Evolutionary conservation across 2,797 vertebrate genomes (phyloP).

Genomic region (Sebastes vulpes): DNA sequence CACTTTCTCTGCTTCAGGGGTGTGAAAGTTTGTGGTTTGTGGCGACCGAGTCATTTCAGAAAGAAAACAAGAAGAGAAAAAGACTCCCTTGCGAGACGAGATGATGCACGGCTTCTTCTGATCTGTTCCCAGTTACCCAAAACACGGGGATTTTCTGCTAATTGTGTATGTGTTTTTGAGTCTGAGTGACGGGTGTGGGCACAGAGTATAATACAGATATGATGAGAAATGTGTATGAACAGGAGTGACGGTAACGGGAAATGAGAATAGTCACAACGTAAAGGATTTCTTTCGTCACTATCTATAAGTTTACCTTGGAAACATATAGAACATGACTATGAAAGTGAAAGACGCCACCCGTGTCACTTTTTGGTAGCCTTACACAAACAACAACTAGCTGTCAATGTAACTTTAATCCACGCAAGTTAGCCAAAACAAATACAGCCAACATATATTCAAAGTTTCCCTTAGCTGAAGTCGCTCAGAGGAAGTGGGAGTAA

Average conservation of each 20-base stretch:
- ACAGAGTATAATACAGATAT: slow-evolving; percentile 15
- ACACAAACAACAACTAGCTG: not conserved
- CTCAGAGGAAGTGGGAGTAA: not conserved
- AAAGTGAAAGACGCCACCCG: not conserved
- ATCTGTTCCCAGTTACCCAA: slow-evolving; percentile 56
- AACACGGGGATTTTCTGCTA: slow-evolving; percentile 65
- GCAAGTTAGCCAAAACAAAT: not conserved
- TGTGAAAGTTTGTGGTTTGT: slow-evolving; percentile 73
- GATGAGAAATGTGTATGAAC: slow-evolving; percentile 27
- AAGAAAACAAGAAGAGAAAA: slow-evolving; percentile 49
- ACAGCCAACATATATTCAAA: not conserved
- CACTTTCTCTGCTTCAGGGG: slow-evolving; percentile 64
- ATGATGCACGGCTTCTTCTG: slow-evolving; percentile 42
- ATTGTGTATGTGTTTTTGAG: slow-evolving; percentile 12
- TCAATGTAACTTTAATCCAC: not conserved
- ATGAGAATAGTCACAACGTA: slow-evolving; percentile 11
- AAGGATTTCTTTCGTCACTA: not conserved
- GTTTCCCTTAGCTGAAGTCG: slow-evolving; percentile 1
- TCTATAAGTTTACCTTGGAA: not conserved
- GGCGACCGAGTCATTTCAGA: slow-evolving; percentile 57
- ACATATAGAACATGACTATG: not conserved
- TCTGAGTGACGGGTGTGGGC: not conserved
- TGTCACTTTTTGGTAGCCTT: not conserved
- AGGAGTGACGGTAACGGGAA: slow-evolving; percentile 27
- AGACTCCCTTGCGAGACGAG: not conserved